Evolutionary conservation across 2,888 invertebrate genomes (phyloP).

Genomic region (Chesias legatella): DNA sequence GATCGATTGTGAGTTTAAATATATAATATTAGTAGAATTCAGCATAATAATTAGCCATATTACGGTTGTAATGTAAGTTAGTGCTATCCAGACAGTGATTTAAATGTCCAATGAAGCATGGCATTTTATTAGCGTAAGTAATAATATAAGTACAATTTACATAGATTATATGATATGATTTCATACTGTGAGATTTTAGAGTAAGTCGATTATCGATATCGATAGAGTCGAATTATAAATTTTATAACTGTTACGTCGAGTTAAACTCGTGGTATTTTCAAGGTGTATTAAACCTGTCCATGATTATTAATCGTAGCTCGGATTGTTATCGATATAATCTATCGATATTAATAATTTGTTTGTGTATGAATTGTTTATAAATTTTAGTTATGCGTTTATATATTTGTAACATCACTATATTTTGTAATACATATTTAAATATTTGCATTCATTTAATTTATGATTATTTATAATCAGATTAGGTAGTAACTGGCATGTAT

Average conservation of each 20-base stretch:
- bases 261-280: constrained; percentile 1
- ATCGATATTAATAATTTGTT: constrained; percentile 5
- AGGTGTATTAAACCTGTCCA: not conserved
- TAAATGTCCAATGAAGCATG: constrained; percentile 47
- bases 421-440: constrained; percentile 2
- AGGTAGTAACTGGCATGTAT: not conserved
- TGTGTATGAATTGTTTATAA: not conserved
- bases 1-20: constrained; percentile 3
- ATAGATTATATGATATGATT: constrained; percentile 11
- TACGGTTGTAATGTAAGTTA: constrained; percentile 31
- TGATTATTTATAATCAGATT: not conserved
- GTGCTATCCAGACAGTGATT: constrained; percentile 49
- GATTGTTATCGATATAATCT: constrained; percentile 8
- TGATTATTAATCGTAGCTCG: not conserved
- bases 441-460: not conserved
- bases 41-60: constrained; percentile 9
- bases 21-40: constrained; percentile 4
- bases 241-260: constrained; percentile 6
- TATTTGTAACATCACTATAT: constrained; percentile 3
- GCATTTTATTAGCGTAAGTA: constrained; percentile 55
- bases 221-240: constrained; percentile 8
- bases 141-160: constrained; percentile 26
- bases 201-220: constrained; percentile 12
- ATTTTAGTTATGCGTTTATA: not conserved
- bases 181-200: constrained; percentile 14